phyloP scores from a whole-genome alignment of 1,140 invertebrate genomes.

The Drosophila kanapiae region DNA sequence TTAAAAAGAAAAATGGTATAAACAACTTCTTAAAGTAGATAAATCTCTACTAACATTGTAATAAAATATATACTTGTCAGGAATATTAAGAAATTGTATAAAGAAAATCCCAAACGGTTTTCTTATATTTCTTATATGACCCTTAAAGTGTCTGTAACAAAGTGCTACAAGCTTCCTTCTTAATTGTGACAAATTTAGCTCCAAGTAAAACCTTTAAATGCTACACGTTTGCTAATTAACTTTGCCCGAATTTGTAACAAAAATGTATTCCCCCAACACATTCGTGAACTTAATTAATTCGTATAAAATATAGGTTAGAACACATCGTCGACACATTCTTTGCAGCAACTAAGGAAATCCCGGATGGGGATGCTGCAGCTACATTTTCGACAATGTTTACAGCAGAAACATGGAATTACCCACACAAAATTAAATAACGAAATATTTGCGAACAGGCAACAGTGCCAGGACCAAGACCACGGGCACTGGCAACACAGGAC shows the following conservation, averaged over 20 bases:
- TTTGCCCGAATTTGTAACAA: not conserved
- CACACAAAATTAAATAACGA: constrained; percentile 63
- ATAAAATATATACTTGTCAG: not conserved
- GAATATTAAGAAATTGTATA: no score
- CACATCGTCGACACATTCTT: constrained; percentile 22
- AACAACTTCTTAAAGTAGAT: no score
- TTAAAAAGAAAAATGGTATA: accelerated
- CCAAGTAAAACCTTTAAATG: not conserved
- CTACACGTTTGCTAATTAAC: constrained; percentile 30
- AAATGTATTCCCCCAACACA: constrained; percentile 22
- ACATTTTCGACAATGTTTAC: constrained; percentile 26
- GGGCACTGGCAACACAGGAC: not conserved
- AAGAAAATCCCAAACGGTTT: not conserved
- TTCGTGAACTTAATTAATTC: constrained; percentile 37
- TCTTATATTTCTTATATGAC: no score
- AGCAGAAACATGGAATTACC: constrained; percentile 16
- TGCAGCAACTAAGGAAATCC: constrained; percentile 12
- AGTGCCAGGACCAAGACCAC: constrained; percentile 2
- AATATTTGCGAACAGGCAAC: constrained; percentile 50
- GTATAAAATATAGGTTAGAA: constrained; percentile 7
- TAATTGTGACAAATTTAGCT: not conserved
- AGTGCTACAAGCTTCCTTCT: not conserved
- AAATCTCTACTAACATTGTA: no score
- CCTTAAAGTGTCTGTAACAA: not conserved
- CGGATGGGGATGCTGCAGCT: constrained; percentile 1